Base-by-base conservation (phyloP, 2,888 invertebrate genomes). In the Pandemis cinnamomeana region DNA sequence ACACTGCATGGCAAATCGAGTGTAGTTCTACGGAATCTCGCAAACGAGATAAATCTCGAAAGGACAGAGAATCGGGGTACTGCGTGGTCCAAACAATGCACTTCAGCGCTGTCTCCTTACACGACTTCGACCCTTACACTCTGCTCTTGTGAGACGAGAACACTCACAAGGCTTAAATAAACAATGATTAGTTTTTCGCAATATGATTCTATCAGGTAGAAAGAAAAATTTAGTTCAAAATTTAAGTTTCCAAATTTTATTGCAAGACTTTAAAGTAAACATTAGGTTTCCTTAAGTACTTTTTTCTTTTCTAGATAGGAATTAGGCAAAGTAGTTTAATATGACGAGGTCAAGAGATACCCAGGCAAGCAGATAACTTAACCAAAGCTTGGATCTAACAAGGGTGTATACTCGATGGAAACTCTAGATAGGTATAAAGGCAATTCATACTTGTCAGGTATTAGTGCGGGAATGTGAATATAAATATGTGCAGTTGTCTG, bases 61-160 rank as follows among this genome's bases (percentile, higher is more conserved):
- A n/a, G 53, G 0, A 5, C 7, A 5, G 15, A 53, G 15, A 53
- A 53, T 53, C 7, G 53, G 15, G 15, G 53, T n/a, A n/a, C 15
- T 6, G 53, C 15, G 63, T 64, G 72, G 68, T 71, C 67, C 51
- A 71, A 44, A 72, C 69, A 67, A 61, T 46, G n/a, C 58, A 46
- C 58, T 44, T 44, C 44, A 20, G 44, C 42, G n/a, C 20, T 20
- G 15, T 15, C 42, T 15, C 44, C 64, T 64, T 48, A 13, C 10
- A 36, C 11, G 46, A 44, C 15, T 20, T 27, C 13, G 64, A 51
- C 64, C 27, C 11, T 11, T 46, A 46, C 5, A 46, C 1, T 46
- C 2, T 64, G 48, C 64, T 48, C 27, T 48, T 64, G 46, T n/a
- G 41, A 63, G 15, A 69, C 11, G 7, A 36, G 46, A 46, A 46